A percentile compares a stretch with the other conserved stretches of the same genome.
Evolutionary conservation across 2,113 vertebrate species (phyloP).

Genomic region (Marmota monax): DNA sequence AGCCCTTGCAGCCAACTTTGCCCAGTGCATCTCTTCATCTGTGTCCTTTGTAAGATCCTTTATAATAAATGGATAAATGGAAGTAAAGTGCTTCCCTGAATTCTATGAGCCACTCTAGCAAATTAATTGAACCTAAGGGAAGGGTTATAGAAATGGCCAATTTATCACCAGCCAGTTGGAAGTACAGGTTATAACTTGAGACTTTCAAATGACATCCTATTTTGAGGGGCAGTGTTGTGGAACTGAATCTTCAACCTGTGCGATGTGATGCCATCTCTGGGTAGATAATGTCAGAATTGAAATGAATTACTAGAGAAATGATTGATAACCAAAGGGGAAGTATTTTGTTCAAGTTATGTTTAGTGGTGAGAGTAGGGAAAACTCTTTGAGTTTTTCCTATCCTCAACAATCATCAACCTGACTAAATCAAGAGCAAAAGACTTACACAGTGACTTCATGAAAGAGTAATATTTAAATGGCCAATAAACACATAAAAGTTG

Average conservation of each 20-base stretch:
- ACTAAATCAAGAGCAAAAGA: background rate
- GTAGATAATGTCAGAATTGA: background rate
- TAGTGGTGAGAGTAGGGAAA: background rate
- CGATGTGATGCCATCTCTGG: no score
- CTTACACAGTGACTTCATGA: background rate
- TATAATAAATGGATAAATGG: background rate
- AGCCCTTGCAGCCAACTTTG: no score
- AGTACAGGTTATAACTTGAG: background rate
- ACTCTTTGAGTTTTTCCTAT: background rate
- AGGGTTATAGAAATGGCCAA: no score
- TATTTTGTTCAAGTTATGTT: background rate
- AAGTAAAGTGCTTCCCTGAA: background rate
- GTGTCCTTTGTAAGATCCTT: background rate
- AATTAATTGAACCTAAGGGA: background rate
- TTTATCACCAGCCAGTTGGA: background rate
- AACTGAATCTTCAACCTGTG: background rate
- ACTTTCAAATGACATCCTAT: no score
- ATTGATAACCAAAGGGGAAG: background rate
- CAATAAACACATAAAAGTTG: background rate
- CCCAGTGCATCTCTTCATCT: background rate
- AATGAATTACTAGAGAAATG: background rate
- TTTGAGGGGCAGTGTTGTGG: no score
- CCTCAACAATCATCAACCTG: background rate
- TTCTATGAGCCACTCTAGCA: background rate
- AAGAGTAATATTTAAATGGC: background rate